Evolutionary conservation across 1,140 invertebrate genomes (phyloP).

Genomic region (Andrena cerasifolii): DNA sequence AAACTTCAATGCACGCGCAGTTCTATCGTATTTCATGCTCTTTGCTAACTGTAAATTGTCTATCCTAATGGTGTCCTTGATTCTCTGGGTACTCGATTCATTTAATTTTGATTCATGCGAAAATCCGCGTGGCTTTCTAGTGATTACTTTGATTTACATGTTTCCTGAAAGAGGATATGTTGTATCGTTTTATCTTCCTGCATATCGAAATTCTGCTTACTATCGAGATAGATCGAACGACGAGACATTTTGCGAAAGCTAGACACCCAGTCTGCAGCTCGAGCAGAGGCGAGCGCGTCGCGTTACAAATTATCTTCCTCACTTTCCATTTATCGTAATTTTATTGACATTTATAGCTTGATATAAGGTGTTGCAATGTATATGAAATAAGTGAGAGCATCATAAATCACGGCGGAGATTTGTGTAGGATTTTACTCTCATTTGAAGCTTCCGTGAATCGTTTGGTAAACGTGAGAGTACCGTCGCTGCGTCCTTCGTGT

Average conservation of each 20-base stretch:
- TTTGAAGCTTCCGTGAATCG: no score
- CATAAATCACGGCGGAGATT: no score
- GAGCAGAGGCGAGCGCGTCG: background rate
- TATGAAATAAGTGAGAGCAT: slow-evolving; percentile 8
- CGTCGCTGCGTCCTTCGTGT: no score
- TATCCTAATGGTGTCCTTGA: background rate
- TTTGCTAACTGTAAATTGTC: slow-evolving; percentile 24
- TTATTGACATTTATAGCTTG: slow-evolving; percentile 4
- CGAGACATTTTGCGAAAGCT: background rate
- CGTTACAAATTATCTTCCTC: slow-evolving; percentile 7
- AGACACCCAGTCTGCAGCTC: background rate
- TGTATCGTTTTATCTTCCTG: background rate
- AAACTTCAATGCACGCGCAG: slow-evolving; percentile 3
- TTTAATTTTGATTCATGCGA: no score
- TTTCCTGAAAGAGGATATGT: no score
- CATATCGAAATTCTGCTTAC: background rate
- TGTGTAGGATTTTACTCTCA: no score
- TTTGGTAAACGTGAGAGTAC: no score
- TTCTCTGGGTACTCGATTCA: no score
- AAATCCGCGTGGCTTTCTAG: no score
- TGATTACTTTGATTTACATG: no score
- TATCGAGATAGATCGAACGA: background rate
- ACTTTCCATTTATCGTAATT: slow-evolving; percentile 4
- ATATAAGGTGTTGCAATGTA: background rate
- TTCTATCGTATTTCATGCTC: background rate